These are phyloP conservation scores for Tetramorium alpestre DNA, from an alignment of 1,140 invertebrate genomes.

Conservation along the genomic window DNA sequence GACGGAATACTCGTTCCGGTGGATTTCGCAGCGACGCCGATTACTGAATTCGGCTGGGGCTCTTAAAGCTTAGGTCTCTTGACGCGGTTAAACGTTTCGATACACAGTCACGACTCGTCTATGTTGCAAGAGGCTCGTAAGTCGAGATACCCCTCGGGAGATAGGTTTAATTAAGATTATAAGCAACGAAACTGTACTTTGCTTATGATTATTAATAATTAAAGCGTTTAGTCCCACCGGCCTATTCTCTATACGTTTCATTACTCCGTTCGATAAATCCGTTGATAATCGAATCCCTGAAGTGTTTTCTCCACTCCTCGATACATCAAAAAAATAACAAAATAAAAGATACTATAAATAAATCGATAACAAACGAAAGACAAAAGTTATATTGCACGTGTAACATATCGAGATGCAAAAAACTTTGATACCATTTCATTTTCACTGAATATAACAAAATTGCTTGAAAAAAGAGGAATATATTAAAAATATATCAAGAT, in stretches of 20 bases:
- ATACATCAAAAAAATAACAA: not conserved
- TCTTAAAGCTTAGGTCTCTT: constrained; percentile 18
- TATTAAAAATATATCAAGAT: not conserved
- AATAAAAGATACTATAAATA: not conserved
- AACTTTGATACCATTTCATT: not conserved
- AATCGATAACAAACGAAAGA: not conserved
- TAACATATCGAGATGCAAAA: constrained; percentile 1
- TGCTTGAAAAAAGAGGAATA: not conserved
- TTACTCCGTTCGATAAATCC: not conserved
- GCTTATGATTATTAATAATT: constrained; percentile 41
- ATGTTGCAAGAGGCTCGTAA: constrained; percentile 44
- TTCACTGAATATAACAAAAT: not conserved
- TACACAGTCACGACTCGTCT: constrained; percentile 55
- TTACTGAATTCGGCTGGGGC: constrained; percentile 15
- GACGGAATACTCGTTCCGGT: not conserved
- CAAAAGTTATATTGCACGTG: not conserved
- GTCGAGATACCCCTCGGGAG: constrained; percentile 43
- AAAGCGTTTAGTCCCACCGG: constrained; percentile 42
- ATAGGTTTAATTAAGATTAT: constrained; percentile 42
- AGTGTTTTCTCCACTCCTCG: not conserved
- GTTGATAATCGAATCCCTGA: constrained; percentile 3
- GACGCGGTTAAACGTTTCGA: constrained; percentile 48
- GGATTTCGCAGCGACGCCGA: not conserved
- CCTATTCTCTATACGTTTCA: constrained; percentile 33
- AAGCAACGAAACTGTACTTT: constrained; percentile 41